phyloP scores from a whole-genome alignment of 2,888 invertebrate species.

The Drosophila yooni region DNA sequence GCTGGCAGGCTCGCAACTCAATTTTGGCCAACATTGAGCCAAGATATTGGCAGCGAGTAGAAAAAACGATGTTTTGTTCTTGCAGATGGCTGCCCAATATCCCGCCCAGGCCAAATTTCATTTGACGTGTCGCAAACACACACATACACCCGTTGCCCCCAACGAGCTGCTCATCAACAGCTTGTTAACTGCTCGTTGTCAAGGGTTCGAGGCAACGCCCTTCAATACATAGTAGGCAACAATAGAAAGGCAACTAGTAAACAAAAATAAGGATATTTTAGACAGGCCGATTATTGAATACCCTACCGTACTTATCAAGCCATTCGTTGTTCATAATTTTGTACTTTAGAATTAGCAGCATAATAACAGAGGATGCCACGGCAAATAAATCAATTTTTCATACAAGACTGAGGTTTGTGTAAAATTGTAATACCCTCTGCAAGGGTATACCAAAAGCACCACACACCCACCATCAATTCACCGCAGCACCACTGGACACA shows the following conservation, averaged over 20 bases:
- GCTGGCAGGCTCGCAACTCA: slow-evolving; percentile 20
- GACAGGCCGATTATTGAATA: background rate
- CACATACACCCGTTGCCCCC: slow-evolving; percentile 12
- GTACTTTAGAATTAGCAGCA: background rate
- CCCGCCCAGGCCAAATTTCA: slow-evolving; percentile 33
- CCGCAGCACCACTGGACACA: slow-evolving; percentile 27
- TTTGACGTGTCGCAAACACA: slow-evolving; percentile 28
- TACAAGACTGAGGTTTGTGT: background rate
- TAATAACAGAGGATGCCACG: background rate
- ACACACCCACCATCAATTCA: slow-evolving; percentile 1
- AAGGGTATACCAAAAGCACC: slow-evolving; percentile 6
- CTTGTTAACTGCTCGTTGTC: slow-evolving; percentile 59
- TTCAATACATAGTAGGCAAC: slow-evolving; percentile 43
- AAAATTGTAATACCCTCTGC: background rate
- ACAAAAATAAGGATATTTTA: slow-evolving; percentile 1
- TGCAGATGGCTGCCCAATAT: slow-evolving; percentile 34
- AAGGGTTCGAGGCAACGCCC: slow-evolving; percentile 34
- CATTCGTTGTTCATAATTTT: background rate
- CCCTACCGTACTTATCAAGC: background rate
- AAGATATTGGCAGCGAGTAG: slow-evolving; percentile 49
- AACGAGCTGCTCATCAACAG: slow-evolving; percentile 50
- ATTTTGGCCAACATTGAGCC: slow-evolving; percentile 16
- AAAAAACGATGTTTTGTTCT: slow-evolving; percentile 24
- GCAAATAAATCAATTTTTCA: rapidly evolving
- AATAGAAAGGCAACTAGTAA: slow-evolving; percentile 32